These are phyloP conservation scores for Agrotis segetum DNA, from an alignment of 2,888 invertebrate species.

Conservation along the genomic window DNA sequence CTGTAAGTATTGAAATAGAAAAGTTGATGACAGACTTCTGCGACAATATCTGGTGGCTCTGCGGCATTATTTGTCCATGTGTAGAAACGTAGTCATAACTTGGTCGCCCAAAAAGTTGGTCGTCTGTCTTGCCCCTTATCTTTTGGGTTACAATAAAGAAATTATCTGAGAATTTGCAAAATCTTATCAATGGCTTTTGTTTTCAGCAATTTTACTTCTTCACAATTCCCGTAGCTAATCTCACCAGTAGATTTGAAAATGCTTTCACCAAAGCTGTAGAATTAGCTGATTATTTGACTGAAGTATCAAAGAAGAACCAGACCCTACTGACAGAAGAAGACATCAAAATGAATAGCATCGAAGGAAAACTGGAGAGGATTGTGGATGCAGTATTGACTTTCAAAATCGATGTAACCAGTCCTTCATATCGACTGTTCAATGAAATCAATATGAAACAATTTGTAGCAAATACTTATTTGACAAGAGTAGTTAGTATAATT, in stretches of 20 bases:
- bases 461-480: slow-evolving; percentile 76
- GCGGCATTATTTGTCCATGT: too few relatives aligned
- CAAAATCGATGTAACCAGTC: slow-evolving; percentile 74
- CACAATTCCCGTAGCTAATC: slow-evolving; percentile 73
- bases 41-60: not conserved
- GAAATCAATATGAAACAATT: slow-evolving; percentile 81
- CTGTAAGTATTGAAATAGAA: slow-evolving; percentile 78
- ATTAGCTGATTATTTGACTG: slow-evolving; percentile 70
- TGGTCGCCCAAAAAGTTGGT: too few relatives aligned
- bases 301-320: slow-evolving; percentile 73
- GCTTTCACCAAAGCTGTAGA: slow-evolving; percentile 76
- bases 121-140: not conserved
- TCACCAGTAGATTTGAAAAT: slow-evolving; percentile 79
- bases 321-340: slow-evolving; percentile 67
- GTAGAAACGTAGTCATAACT: too few relatives aligned
- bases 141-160: not conserved
- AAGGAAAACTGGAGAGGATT: slow-evolving; percentile 74
- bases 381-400: slow-evolving; percentile 77
- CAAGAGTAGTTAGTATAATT: slow-evolving; percentile 78
- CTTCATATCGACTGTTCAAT: slow-evolving; percentile 75
- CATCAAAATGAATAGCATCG: slow-evolving; percentile 71
- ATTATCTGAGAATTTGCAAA: not conserved
- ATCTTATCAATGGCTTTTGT: slow-evolving; percentile 15
- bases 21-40: not conserved
- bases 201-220: slow-evolving; percentile 87